Evolutionary conservation across 2,888 invertebrate genomes (phyloP).

Genomic region (Trissolcus japonicus): DNA sequence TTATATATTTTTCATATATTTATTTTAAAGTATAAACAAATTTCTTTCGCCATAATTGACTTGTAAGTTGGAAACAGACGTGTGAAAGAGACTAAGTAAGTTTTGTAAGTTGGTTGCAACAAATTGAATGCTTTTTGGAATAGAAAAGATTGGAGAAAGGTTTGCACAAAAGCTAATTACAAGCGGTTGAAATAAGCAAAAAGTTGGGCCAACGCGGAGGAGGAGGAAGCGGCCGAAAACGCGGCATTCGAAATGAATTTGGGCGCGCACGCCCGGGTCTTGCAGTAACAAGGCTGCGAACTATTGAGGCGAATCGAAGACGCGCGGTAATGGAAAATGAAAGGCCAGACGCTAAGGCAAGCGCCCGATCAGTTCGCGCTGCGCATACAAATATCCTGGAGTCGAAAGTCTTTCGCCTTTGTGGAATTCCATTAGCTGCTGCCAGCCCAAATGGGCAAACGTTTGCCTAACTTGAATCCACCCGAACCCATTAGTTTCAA

Average conservation of each 20-base stretch:
- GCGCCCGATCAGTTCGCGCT: slow-evolving; percentile 36
- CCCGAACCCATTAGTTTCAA: slow-evolving; percentile 50
- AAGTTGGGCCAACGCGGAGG: not conserved
- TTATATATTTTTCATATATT: not conserved
- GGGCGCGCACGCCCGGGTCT: not conserved
- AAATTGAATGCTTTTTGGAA: not conserved
- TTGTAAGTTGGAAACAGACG: too few relatives aligned
- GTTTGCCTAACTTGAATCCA: slow-evolving; percentile 53
- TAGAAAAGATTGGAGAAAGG: slow-evolving; percentile 2
- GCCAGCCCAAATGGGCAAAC: slow-evolving; percentile 49
- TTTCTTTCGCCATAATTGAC: not conserved
- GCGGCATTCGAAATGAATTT: slow-evolving; percentile 14
- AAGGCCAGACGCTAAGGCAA: slow-evolving; percentile 44
- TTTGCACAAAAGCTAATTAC: slow-evolving; percentile 7
- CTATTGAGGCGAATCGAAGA: slow-evolving; percentile 43
- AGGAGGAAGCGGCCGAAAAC: not conserved
- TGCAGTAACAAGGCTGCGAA: slow-evolving; percentile 21
- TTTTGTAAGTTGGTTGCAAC: not conserved
- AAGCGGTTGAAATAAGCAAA: not conserved
- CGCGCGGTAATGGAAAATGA: slow-evolving; percentile 50
- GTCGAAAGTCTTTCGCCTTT: slow-evolving; percentile 55
- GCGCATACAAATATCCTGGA: slow-evolving; percentile 49
- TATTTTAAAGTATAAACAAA: not conserved
- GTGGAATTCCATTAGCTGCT: slow-evolving; percentile 49
- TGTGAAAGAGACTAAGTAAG: not conserved